Conservation (phyloP, 1,140 invertebrate genomes). For the Cyrtorhinus lividipennis region DNA sequence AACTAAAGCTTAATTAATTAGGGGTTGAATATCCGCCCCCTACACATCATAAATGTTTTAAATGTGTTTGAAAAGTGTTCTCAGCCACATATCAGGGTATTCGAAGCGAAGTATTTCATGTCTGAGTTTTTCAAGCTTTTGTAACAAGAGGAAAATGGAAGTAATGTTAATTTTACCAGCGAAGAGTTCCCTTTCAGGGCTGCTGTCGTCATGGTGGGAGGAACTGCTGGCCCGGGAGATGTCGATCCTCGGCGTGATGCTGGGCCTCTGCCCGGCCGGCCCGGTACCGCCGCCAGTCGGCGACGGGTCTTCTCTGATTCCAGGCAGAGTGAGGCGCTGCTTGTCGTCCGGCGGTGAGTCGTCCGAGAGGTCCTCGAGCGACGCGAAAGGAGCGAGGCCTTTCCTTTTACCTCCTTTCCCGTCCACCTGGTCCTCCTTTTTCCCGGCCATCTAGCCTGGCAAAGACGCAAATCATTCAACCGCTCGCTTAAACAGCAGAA, state of each 20-base stretch:
- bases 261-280: constrained; percentile 35
- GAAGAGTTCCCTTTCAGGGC: constrained; percentile 60
- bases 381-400: constrained; percentile 80
- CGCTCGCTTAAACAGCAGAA: too few relatives aligned
- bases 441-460: constrained; percentile 12
- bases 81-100: too few relatives aligned
- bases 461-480: background rate
- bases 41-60: too few relatives aligned
- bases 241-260: constrained; percentile 59
- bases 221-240: constrained; percentile 73
- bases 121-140: too few relatives aligned
- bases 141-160: too few relatives aligned
- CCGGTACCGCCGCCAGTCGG: constrained; percentile 35
- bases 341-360: constrained; percentile 42
- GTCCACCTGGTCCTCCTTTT: constrained; percentile 6
- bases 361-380: constrained; percentile 78
- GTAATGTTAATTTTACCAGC: constrained; percentile 26
- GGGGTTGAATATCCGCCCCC: too few relatives aligned
- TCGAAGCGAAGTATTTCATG: too few relatives aligned
- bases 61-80: too few relatives aligned
- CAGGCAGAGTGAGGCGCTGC: constrained; percentile 40
- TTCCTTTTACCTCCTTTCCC: constrained; percentile 12
- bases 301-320: constrained; percentile 46
- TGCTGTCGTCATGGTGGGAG: constrained; percentile 61
- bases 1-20: too few relatives aligned